Conservation (phyloP, 2,888 invertebrate species). For the Suillia variegata region DNA sequence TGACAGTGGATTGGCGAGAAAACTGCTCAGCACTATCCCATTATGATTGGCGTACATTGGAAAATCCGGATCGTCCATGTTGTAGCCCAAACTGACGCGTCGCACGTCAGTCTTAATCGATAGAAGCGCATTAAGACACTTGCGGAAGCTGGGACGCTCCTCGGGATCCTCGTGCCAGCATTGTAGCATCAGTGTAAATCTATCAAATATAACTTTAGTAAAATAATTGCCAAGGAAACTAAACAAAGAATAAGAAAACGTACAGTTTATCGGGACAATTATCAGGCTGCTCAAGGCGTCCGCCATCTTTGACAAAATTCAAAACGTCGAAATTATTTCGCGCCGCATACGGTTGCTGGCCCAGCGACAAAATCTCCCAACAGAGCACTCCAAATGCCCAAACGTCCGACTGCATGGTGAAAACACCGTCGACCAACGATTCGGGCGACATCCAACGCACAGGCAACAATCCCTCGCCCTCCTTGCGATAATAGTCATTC, state of each 20-base stretch:
- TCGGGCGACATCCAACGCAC: constrained; percentile 99
- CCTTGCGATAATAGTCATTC: constrained; percentile 96
- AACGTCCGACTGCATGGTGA: constrained; percentile 95
- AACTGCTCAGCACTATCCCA: constrained; percentile 29
- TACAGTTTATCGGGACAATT: constrained; percentile 84
- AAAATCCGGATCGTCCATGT: constrained; percentile 28
- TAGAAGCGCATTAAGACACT: constrained; percentile 68
- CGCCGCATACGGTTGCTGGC: constrained; percentile 96
- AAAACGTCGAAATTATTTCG: constrained; percentile 91
- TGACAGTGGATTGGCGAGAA: constrained; percentile 24
- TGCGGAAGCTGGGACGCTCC: constrained; percentile 84
- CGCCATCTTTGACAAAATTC: constrained; percentile 86
- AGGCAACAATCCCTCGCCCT: constrained; percentile 87
- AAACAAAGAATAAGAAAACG: constrained; percentile 52
- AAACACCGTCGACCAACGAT: constrained; percentile 92
- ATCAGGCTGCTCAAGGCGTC: constrained; percentile 78
- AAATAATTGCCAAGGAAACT: not conserved
- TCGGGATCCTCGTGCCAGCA: constrained; percentile 89
- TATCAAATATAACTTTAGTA: constrained; percentile 60
- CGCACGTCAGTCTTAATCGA: constrained; percentile 47
- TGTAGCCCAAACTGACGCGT: constrained; percentile 33
- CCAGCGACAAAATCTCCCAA: constrained; percentile 97
- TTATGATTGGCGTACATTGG: constrained; percentile 34
- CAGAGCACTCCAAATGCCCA: constrained; percentile 94
- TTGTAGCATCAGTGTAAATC: constrained; percentile 81